Conservation (phyloP, 2,113 vertebrate genomes). For the Paramormyrops kingsleyae region DNA sequence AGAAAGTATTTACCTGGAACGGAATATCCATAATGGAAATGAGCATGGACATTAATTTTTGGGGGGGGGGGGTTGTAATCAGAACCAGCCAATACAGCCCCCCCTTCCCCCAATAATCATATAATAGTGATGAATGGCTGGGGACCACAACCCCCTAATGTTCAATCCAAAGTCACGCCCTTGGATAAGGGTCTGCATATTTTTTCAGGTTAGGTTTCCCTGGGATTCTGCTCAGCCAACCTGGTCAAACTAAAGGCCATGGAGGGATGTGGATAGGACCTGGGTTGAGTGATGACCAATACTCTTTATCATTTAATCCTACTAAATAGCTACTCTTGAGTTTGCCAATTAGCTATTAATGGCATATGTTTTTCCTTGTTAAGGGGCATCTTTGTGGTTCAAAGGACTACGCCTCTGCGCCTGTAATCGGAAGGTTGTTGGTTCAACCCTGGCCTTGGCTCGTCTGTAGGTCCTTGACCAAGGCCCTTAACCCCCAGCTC, state of each 20-base stretch:
- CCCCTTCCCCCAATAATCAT: neutral
- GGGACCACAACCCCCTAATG: too few species aligned
- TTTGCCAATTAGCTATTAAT: neutral
- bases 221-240: neutral
- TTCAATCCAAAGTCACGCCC: too few species aligned
- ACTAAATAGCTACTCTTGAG: neutral
- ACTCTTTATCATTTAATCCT: neutral
- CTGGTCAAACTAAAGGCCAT: neutral
- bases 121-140: too few species aligned
- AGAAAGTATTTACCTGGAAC: neutral
- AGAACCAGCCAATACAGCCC: neutral
- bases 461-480: too few species aligned
- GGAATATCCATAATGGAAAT: neutral
- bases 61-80: neutral
- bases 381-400: too few species aligned
- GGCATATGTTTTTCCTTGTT: too few species aligned
- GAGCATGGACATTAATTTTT: neutral
- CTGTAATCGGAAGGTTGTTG: too few species aligned
- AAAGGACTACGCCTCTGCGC: too few species aligned
- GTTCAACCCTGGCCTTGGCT: too few species aligned
- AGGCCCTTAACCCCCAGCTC: too few species aligned
- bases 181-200: neutral
- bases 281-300: neutral
- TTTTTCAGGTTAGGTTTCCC: neutral
- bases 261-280: neutral